phyloP scores from a whole-genome alignment of 2,113 vertebrate species.

The Tamias sibiricus region DNA sequence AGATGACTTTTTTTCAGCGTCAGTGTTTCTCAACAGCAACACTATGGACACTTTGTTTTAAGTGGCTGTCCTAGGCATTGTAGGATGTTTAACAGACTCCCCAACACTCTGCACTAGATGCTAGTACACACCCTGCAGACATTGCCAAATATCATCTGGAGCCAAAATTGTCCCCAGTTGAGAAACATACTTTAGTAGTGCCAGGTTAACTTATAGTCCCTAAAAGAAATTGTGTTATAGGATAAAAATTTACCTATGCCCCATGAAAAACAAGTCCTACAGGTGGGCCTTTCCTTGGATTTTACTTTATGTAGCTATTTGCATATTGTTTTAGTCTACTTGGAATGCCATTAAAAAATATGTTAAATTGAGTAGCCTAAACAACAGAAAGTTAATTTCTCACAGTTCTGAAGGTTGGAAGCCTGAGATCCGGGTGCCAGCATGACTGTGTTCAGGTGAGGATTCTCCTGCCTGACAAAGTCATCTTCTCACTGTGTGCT shows the following conservation, averaged over 20 bases:
- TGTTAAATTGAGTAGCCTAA: neutral
- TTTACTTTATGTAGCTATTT: neutral
- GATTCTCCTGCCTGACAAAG: neutral
- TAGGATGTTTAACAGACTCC: neutral
- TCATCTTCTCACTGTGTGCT: neutral
- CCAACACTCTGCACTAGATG: neutral
- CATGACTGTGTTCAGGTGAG: neutral
- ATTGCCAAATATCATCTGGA: neutral
- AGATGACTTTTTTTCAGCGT: neutral
- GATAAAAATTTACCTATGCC: neutral
- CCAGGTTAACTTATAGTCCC: neutral
- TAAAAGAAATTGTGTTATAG: neutral
- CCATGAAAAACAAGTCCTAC: neutral
- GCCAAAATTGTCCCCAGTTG: neutral
- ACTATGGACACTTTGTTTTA: fast-evolving
- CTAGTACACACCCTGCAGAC: neutral
- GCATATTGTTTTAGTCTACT: neutral
- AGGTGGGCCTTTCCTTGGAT: neutral
- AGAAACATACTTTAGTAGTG: neutral
- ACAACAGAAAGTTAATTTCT: neutral
- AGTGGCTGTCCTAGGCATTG: neutral
- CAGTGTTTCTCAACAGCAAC: neutral
- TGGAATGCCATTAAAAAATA: neutral
- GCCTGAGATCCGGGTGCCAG: neutral
- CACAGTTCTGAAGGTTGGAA: neutral